These are phyloP conservation scores for Cottoperca gobio DNA, from an alignment of 2,797 vertebrate genomes.

Conservation along the genomic window DNA sequence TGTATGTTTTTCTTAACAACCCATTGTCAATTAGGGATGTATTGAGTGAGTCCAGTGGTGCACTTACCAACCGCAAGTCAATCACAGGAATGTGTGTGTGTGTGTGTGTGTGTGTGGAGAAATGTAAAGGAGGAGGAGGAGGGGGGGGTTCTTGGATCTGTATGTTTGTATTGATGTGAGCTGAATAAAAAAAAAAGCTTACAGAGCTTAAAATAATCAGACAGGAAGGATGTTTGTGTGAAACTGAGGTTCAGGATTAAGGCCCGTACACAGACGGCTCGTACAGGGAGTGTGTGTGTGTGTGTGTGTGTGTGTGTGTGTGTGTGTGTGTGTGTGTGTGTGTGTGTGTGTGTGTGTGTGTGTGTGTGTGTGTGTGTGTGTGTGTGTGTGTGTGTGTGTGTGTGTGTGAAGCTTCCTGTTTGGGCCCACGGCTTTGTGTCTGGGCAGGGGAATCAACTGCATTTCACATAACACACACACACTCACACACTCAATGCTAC, in stretches of 20 bases:
- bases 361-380: constrained; percentile 69
- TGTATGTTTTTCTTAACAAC: constrained; percentile 47
- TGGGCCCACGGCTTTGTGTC: constrained; percentile 55
- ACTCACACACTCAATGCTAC: not conserved
- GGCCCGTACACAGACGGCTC: constrained; percentile 56
- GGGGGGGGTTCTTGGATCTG: constrained; percentile 9
- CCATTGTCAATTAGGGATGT: constrained; percentile 54
- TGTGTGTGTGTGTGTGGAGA: constrained; percentile 14
- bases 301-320: too few species aligned
- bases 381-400: constrained; percentile 67
- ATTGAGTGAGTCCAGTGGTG: constrained; percentile 60
- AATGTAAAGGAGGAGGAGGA: not conserved
- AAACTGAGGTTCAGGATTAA: constrained; percentile 58
- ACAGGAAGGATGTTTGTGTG: constrained; percentile 84
- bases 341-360: too few species aligned
- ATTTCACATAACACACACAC: constrained; percentile 23
- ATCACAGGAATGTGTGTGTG: constrained; percentile 15
- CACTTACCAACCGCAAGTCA: constrained; percentile 54
- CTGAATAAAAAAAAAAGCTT: constrained; percentile 72
- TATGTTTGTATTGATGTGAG: constrained; percentile 19
- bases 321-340: too few species aligned
- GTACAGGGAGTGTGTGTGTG: too few species aligned
- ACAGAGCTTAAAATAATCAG: constrained; percentile 72
- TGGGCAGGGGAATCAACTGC: constrained; percentile 51
- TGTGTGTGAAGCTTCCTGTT: constrained; percentile 76